Conservation (phyloP, 2,113 vertebrate genomes). For the Paramisgurnus dabryanus region DNA sequence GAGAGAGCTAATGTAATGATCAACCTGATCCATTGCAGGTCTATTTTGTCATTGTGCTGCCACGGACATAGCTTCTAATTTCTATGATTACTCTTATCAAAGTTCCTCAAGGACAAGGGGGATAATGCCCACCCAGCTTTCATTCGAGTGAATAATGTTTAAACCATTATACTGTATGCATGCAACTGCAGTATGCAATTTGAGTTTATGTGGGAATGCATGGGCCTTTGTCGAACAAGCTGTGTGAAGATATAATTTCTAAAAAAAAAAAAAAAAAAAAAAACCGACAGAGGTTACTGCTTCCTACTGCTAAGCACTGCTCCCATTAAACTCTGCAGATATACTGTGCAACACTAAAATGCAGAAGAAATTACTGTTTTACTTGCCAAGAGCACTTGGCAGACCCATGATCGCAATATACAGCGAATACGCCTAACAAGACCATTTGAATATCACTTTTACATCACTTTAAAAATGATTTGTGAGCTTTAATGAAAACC, state of each 20-base stretch:
- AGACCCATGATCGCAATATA: background rate
- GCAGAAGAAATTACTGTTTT: background rate
- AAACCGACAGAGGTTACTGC: background rate
- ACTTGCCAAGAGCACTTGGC: background rate
- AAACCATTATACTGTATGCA: slow-evolving; percentile 41
- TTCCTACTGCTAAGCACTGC: background rate
- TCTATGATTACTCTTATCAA: slow-evolving; percentile 36
- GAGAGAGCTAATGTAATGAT: slow-evolving; percentile 36
- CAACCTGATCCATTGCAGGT: slow-evolving; percentile 15
- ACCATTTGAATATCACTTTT: background rate
- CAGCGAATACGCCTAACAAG: background rate
- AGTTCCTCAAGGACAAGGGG: slow-evolving; percentile 36
- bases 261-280: background rate
- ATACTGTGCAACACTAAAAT: background rate
- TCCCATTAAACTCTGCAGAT: background rate
- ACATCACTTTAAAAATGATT: background rate
- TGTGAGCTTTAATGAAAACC: background rate
- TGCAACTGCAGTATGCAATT: slow-evolving; percentile 38
- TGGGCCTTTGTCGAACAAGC: slow-evolving; percentile 1
- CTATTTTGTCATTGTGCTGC: background rate
- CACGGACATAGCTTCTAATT: slow-evolving; percentile 6
- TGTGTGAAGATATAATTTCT: slow-evolving; percentile 14
- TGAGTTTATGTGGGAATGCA: slow-evolving; percentile 40
- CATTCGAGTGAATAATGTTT: slow-evolving; percentile 39
- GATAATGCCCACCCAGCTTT: slow-evolving; percentile 31